Conservation (phyloP, 2,888 invertebrate species). For the Sycophila texana region DNA sequence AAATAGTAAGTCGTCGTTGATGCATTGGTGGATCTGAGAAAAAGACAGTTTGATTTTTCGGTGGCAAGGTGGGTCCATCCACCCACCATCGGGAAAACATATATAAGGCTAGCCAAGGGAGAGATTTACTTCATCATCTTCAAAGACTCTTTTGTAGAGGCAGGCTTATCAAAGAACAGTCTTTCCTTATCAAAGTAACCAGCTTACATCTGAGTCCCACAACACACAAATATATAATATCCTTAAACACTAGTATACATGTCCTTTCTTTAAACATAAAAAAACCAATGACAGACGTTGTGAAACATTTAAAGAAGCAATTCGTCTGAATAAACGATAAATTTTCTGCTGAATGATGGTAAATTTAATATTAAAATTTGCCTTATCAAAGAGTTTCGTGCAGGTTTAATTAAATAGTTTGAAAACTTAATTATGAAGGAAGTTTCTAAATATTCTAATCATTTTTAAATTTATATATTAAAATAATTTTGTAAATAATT, state of each 20-base stretch:
- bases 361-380: background rate
- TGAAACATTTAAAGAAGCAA: too few species aligned
- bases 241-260: too few species aligned
- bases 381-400: too few species aligned
- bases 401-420: too few species aligned
- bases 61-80: background rate
- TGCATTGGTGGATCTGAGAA: background rate
- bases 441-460: too few species aligned
- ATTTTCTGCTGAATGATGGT: background rate
- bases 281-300: too few species aligned
- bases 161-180: background rate
- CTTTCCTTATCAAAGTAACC: background rate
- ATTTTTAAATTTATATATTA: too few species aligned
- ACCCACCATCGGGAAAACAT: conserved; percentile 18
- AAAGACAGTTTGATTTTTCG: conserved; percentile 10
- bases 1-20: background rate
- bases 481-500: too few species aligned
- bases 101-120: background rate
- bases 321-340: background rate
- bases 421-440: too few species aligned
- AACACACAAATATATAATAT: too few species aligned
- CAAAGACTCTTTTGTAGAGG: background rate
- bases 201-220: background rate
- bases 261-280: too few species aligned
- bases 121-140: background rate